Evolutionary conservation across 2,888 invertebrate species (phyloP).

Genomic region (Leptinotarsa juncta): DNA sequence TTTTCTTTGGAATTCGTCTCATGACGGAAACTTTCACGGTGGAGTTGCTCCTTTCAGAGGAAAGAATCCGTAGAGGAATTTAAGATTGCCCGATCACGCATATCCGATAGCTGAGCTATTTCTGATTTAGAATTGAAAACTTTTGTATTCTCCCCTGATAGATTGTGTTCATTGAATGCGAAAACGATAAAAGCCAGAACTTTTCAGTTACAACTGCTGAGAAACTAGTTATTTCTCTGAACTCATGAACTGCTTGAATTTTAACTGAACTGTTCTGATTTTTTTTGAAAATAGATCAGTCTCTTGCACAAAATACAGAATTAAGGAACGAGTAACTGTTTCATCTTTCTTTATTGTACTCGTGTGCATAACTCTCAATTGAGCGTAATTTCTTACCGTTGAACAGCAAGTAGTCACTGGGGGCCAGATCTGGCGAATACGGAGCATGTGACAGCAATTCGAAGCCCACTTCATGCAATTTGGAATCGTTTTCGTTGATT

Average conservation of each 20-base stretch:
- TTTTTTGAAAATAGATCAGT: too few species aligned
- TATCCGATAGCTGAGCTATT: constrained; percentile 56
- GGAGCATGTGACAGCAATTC: too few species aligned
- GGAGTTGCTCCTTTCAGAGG: constrained; percentile 31
- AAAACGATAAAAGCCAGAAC: constrained; percentile 45
- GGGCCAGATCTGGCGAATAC: too few species aligned
- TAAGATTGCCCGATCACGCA: constrained; percentile 54
- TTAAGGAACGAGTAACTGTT: too few species aligned
- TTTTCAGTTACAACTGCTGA: constrained; percentile 45
- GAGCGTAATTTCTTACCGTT: too few species aligned
- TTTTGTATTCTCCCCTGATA: constrained; percentile 54
- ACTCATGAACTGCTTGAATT: background rate
- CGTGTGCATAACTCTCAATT: too few species aligned
- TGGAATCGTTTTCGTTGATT: too few species aligned
- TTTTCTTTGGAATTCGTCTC: background rate
- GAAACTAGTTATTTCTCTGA: background rate
- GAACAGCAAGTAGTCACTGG: too few species aligned
- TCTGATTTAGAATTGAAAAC: constrained; percentile 56
- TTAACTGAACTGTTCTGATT: too few species aligned
- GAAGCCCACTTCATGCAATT: too few species aligned
- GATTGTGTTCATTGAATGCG: constrained; percentile 54
- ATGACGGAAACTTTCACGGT: constrained; percentile 28
- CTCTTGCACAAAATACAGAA: too few species aligned
- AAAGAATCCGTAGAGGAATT: constrained; percentile 19
- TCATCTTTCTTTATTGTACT: too few species aligned